Conservation (phyloP, 2,113 vertebrate genomes). For the Siniperca chuatsi region DNA sequence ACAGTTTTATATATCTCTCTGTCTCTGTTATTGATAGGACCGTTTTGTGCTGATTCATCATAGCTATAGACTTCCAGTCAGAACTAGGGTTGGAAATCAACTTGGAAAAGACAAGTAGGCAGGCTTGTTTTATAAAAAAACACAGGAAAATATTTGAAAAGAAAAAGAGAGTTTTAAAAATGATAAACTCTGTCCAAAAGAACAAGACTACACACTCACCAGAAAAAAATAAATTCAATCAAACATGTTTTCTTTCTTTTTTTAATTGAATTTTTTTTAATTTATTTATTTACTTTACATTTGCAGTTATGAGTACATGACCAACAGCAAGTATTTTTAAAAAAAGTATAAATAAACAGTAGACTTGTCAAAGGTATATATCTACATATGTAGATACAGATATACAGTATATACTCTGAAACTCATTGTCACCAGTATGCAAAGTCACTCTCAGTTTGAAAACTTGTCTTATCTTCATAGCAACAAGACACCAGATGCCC, state of each 20-base stretch:
- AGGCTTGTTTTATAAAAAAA: not conserved
- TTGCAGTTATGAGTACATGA: not conserved
- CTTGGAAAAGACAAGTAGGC: not conserved
- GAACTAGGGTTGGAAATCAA: slow-evolving; percentile 7
- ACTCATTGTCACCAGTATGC: not conserved
- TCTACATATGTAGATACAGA: not conserved
- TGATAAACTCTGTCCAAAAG: not conserved
- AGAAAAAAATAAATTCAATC: not conserved
- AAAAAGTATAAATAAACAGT: not conserved
- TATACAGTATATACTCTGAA: not conserved
- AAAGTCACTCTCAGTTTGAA: not conserved
- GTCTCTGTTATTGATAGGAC: slow-evolving; percentile 19
- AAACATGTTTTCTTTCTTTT: not conserved
- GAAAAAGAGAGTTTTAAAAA: not conserved
- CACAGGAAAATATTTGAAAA: not conserved
- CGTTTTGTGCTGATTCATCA: slow-evolving; percentile 36
- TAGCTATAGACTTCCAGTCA: slow-evolving; percentile 16
- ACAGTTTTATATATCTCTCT: slow-evolving; percentile 25
- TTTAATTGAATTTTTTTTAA: not conserved
- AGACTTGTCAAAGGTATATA: not conserved
- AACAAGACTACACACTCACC: not conserved
- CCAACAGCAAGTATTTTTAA: not conserved
- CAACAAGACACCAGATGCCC: slow-evolving; percentile 2
- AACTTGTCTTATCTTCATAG: not conserved
- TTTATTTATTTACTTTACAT: not conserved